Evolutionary conservation across 2,113 vertebrate genomes (phyloP).

Genomic region (Platichthys stellatus): DNA sequence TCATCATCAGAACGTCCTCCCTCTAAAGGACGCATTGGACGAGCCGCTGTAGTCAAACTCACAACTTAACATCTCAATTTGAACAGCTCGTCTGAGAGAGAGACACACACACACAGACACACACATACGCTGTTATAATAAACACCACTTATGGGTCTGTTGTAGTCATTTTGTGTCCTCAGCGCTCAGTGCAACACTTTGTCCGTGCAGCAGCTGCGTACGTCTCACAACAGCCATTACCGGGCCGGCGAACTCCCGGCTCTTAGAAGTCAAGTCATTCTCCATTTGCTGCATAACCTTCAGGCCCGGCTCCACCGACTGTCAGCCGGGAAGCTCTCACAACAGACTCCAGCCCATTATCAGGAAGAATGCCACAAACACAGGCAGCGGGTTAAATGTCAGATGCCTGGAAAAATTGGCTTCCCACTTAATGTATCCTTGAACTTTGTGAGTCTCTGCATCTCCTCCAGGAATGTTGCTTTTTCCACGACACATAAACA

Average conservation of each 20-base stretch:
- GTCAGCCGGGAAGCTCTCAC: constrained; percentile 64
- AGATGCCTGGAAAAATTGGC: constrained; percentile 67
- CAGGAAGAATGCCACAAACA: constrained; percentile 60
- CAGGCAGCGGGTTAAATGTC: constrained; percentile 70
- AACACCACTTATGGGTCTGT: neutral
- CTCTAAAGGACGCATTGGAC: too few relatives aligned
- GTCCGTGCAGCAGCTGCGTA: neutral
- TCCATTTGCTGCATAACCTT: constrained; percentile 68
- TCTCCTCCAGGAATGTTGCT: constrained; percentile 58
- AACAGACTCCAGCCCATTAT: constrained; percentile 69
- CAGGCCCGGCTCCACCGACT: constrained; percentile 68
- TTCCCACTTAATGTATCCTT: constrained; percentile 64
- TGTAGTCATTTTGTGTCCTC: neutral
- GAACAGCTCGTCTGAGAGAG: too few relatives aligned
- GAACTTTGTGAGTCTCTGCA: constrained; percentile 44
- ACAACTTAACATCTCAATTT: too few relatives aligned
- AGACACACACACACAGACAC: neutral
- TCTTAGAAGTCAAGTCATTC: constrained; percentile 47
- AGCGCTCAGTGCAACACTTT: neutral
- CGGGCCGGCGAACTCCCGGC: constrained; percentile 28
- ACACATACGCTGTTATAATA: neutral
- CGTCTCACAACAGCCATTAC: constrained; percentile 36
- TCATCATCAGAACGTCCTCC: too few relatives aligned
- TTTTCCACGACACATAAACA: neutral
- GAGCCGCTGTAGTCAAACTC: too few relatives aligned